Percentiles rank a stretch among this genome's conserved stretches.
These are phyloP conservation scores for Takifugu ocellatus DNA, from an alignment of 2,797 vertebrate species.

Conservation along the genomic window DNA sequence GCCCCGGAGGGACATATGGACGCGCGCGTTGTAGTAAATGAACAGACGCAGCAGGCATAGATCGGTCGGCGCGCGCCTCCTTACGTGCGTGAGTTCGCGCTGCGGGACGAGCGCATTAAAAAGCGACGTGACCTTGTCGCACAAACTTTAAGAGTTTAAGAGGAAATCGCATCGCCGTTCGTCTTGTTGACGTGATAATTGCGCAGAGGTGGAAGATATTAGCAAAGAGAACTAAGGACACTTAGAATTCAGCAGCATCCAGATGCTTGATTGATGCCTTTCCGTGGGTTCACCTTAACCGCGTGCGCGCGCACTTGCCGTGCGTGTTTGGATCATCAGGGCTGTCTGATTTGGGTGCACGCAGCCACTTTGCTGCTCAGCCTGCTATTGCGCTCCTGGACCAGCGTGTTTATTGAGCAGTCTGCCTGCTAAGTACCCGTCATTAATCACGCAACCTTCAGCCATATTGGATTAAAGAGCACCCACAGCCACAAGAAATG, in stretches of 20 bases:
- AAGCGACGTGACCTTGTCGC: slow-evolving; percentile 15
- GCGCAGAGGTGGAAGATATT: no score
- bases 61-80: neutral
- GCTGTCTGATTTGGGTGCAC: slow-evolving; percentile 4
- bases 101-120: neutral
- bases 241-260: neutral
- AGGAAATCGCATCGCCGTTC: no score
- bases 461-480: slow-evolving; percentile 59
- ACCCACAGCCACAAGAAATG: slow-evolving; percentile 37
- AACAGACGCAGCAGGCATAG: neutral
- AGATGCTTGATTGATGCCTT: slow-evolving; percentile 3
- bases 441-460: slow-evolving; percentile 63
- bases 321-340: slow-evolving; percentile 8
- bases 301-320: neutral
- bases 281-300: slow-evolving; percentile 1
- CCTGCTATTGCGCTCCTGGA: slow-evolving; percentile 53
- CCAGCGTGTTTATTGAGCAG: slow-evolving; percentile 56
- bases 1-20: slow-evolving; percentile 17
- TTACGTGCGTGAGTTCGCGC: neutral
- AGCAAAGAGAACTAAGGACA: no score
- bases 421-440: slow-evolving; percentile 53
- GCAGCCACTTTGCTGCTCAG: slow-evolving; percentile 16
- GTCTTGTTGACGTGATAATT: no score
- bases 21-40: neutral
- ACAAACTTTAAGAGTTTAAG: slow-evolving; percentile 4